Conservation (phyloP, 2,888 invertebrate genomes). For the Pollenia angustigena region DNA sequence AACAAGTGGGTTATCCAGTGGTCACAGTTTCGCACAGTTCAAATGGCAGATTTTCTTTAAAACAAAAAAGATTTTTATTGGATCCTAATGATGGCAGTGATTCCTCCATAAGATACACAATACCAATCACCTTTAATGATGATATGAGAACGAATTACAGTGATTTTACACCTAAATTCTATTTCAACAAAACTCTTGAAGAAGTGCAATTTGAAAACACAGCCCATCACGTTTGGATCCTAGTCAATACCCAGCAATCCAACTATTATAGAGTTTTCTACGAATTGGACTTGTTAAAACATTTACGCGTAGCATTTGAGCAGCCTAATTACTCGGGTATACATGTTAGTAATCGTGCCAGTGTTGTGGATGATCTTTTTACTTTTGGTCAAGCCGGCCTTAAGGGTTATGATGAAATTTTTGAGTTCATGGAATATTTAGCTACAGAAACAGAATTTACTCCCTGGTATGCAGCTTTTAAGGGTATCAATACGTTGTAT, state of each 20-base stretch:
- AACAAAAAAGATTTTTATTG: constrained; percentile 78
- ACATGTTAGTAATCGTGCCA: constrained; percentile 88
- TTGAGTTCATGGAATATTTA: constrained; percentile 89
- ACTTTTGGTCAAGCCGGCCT: constrained; percentile 86
- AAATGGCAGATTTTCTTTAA: constrained; percentile 60
- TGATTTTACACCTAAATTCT: constrained; percentile 76
- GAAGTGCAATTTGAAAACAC: constrained; percentile 53
- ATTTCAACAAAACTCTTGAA: constrained; percentile 73
- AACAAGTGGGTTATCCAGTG: constrained; percentile 88
- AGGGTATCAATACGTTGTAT: constrained; percentile 73
- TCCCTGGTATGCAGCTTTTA: constrained; percentile 90
- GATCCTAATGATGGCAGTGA: constrained; percentile 75
- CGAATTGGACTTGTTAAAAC: constrained; percentile 81
- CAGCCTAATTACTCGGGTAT: constrained; percentile 75
- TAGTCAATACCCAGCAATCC: constrained; percentile 80
- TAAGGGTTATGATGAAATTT: constrained; percentile 84
- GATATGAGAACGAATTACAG: constrained; percentile 74
- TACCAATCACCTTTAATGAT: constrained; percentile 79
- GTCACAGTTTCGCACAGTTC: constrained; percentile 84
- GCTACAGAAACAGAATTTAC: constrained; percentile 88
- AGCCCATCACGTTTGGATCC: constrained; percentile 78
- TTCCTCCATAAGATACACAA: constrained; percentile 76
- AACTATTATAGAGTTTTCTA: constrained; percentile 88
- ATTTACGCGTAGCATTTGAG: constrained; percentile 71
- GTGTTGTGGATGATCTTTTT: constrained; percentile 90